These are phyloP conservation scores for Mimas tiliae DNA, from an alignment of 2,888 invertebrate genomes.

Conservation along the genomic window DNA sequence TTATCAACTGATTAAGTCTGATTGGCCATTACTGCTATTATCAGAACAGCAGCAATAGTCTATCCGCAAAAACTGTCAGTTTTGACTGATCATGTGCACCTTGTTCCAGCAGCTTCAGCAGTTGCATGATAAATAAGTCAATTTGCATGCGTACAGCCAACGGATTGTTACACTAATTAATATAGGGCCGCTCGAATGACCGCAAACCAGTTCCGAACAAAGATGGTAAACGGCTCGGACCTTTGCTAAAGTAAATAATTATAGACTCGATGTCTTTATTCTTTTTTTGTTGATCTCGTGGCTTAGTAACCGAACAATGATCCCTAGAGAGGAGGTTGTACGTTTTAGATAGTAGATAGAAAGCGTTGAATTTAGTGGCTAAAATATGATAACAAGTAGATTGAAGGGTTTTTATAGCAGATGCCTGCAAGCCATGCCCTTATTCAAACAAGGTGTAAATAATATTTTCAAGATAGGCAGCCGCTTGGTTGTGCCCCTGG, in stretches of 20 bases:
- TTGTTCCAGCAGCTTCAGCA: background rate
- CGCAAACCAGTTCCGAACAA: slow-evolving; percentile 15
- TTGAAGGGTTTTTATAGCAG: too few species aligned
- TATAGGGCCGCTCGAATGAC: slow-evolving; percentile 5
- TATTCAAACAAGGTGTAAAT: too few species aligned
- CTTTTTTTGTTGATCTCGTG: background rate
- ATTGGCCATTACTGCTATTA: too few species aligned
- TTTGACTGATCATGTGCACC: background rate
- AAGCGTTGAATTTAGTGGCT: background rate
- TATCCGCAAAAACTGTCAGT: background rate
- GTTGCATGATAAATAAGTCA: slow-evolving; percentile 15
- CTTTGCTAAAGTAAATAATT: slow-evolving; percentile 20
- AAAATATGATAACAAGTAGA: too few species aligned
- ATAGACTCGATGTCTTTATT: slow-evolving; percentile 17
- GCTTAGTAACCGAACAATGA: background rate
- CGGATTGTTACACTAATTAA: slow-evolving; percentile 11
- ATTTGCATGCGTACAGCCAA: background rate
- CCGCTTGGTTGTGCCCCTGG: too few species aligned
- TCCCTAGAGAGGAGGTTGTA: background rate
- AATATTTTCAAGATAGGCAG: too few species aligned
- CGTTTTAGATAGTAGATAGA: too few species aligned
- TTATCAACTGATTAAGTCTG: too few species aligned
- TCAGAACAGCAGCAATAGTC: too few species aligned
- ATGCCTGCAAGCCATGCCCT: too few species aligned
- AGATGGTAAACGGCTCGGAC: background rate